Base-by-base conservation (phyloP, 2,888 invertebrate genomes). In the Thymelicus sylvestris region DNA sequence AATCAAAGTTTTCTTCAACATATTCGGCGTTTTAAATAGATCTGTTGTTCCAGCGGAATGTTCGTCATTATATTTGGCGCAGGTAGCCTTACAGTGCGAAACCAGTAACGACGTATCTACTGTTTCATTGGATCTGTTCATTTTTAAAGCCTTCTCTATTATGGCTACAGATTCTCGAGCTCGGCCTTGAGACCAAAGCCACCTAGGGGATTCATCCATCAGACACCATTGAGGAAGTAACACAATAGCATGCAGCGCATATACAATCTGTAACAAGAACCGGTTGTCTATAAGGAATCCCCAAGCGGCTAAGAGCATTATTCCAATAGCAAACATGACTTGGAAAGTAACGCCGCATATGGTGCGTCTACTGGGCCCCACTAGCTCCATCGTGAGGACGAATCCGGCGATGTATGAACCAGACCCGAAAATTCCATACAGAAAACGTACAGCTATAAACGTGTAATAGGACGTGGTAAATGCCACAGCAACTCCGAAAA, bases 121-220 rank as follows among this genome's bases (percentile, higher is more conserved):
- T 2, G 93, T 87, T 39, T 96, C 94, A 24, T 93, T 89, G 7
- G 95, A 95, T 39, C 95, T 94, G 82, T 98, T 98, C 73, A 96
- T 95, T 85, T 95, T 95, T 31, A 97, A 86, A 3, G 96, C 97
- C 81, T 96, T 97, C 74, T 96, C 95, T 60, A 97, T 95, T 73
- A 98, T 97, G 8, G 95, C 94, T 0, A 97, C 95, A 0, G 97
- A 96, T 85, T 97, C 97, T 12, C 94, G 92, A 1, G 95, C 94
- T 39, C 96, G 95, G 2, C 97, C 97, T 83, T 97, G 97, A 7
- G 96, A 95, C 97, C 98, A 98, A 4, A 98, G 90, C 98, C 98
- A 98, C 74, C 97, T 95, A 0, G 97, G 97, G 44, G 97, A 98
- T 88, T 98, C 98, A 79, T 98, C 97, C 95, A 98, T 96, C 41